phyloP scores from a whole-genome alignment of 1,140 invertebrate species.

The Zaprionus gabonicus region DNA sequence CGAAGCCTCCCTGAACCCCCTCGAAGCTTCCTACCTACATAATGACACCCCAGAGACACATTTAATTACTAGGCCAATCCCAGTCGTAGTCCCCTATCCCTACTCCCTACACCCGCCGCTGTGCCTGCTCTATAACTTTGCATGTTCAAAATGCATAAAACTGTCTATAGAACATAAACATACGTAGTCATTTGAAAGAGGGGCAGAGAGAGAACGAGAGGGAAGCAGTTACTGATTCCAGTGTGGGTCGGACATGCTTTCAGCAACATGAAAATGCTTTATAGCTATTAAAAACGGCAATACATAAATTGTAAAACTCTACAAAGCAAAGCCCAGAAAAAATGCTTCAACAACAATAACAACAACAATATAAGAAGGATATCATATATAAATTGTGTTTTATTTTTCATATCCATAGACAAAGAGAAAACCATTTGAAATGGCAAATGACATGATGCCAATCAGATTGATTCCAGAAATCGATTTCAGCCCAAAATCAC shows the following conservation, averaged over 20 bases:
- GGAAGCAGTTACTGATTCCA: constrained; percentile 5
- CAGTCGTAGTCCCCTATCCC: neutral
- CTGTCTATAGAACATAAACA: constrained; percentile 38
- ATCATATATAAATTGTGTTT: constrained; percentile 29
- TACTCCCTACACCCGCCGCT: neutral
- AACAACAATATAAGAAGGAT: constrained; percentile 14
- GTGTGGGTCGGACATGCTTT: constrained; percentile 55
- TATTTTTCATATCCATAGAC: constrained; percentile 12
- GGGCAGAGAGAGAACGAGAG: neutral
- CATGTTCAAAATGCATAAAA: constrained; percentile 76
- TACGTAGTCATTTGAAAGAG: constrained; percentile 14
- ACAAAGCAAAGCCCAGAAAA: constrained; percentile 25
- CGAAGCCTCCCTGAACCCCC: too few relatives aligned
- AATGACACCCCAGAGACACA: constrained; percentile 58
- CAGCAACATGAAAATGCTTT: constrained; percentile 78
- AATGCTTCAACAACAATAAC: constrained; percentile 25
- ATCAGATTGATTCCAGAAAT: constrained; percentile 38
- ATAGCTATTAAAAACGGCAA: constrained; percentile 77
- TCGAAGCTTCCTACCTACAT: neutral
- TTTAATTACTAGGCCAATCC: constrained; percentile 56
- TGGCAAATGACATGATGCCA: constrained; percentile 50
- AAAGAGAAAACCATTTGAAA: constrained; percentile 31
- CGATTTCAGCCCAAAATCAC: constrained; percentile 27
- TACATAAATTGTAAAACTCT: constrained; percentile 69
- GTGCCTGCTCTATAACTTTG: constrained; percentile 52